Evolutionary conservation across 2,113 vertebrate species (phyloP).

Genomic region (Hassar affinis): DNA sequence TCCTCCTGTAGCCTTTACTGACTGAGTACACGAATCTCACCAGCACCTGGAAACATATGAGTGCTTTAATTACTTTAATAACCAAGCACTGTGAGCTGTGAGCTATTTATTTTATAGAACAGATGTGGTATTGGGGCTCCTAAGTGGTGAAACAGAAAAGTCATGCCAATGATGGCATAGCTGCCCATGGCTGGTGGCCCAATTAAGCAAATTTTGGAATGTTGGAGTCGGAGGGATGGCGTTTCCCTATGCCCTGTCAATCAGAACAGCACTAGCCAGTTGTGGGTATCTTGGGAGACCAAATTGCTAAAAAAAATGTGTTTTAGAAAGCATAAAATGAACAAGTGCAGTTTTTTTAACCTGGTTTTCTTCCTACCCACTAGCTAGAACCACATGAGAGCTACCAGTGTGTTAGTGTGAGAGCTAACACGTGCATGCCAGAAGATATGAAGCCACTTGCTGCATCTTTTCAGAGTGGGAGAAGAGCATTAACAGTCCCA

Average conservation of each 20-base stretch:
- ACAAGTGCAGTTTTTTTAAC: background rate
- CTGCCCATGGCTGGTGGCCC: background rate
- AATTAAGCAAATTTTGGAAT: background rate
- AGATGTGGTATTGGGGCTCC: background rate
- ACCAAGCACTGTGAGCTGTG: background rate
- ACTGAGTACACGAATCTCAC: conserved; percentile 75
- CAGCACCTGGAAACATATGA: conserved; percentile 61
- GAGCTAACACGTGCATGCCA: background rate
- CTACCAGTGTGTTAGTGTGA: background rate
- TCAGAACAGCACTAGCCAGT: background rate
- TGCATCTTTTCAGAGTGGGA: background rate
- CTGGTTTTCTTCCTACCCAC: background rate
- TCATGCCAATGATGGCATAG: background rate
- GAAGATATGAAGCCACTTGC: background rate
- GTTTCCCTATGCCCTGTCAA: background rate
- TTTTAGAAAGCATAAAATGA: background rate
- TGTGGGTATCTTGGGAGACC: background rate
- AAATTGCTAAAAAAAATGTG: background rate
- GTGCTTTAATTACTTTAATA: too few species aligned
- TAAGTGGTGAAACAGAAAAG: background rate
- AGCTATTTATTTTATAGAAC: background rate
- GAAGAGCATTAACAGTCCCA: background rate
- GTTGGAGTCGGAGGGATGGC: background rate
- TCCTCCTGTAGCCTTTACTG: conserved; percentile 78
- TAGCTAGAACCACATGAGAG: background rate